Conservation (phyloP, 2,888 invertebrate species). For the Aspidiotus destructor region DNA sequence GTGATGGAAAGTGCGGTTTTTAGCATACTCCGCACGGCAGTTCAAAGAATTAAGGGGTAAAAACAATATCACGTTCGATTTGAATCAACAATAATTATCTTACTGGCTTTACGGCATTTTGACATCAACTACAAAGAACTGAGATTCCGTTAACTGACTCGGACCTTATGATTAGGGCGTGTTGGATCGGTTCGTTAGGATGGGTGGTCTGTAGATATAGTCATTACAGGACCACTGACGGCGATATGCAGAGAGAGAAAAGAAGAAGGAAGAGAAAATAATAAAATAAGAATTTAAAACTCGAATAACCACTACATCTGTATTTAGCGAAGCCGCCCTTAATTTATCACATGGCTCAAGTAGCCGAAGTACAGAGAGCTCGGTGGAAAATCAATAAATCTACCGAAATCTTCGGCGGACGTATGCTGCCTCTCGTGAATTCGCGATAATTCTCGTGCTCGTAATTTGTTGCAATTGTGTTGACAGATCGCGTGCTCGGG, state of each 20-base stretch:
- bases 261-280: constrained; percentile 1
- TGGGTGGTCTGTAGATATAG: constrained; percentile 19
- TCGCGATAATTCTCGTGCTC: too few relatives aligned
- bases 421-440: too few relatives aligned
- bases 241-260: constrained; percentile 8
- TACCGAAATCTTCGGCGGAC: neutral
- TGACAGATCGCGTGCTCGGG: too few relatives aligned
- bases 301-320: constrained; percentile 10
- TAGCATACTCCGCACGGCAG: neutral
- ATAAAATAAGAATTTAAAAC: constrained; percentile 13
- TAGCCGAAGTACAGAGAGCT: constrained; percentile 1
- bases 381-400: neutral
- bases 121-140: constrained; percentile 8
- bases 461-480: too few relatives aligned
- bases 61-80: constrained; percentile 2
- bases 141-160: constrained; percentile 7
- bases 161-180: constrained; percentile 18
- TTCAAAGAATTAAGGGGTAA: constrained; percentile 3
- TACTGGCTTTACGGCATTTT: constrained; percentile 1
- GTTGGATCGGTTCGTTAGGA: constrained; percentile 14
- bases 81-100: constrained; percentile 4
- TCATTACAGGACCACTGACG: constrained; percentile 18
- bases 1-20: neutral
- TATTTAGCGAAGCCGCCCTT: constrained; percentile 20
- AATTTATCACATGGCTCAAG: constrained; percentile 16